Evolutionary conservation across 2,113 vertebrate species (phyloP).

Genomic region (Lates calcarifer): DNA sequence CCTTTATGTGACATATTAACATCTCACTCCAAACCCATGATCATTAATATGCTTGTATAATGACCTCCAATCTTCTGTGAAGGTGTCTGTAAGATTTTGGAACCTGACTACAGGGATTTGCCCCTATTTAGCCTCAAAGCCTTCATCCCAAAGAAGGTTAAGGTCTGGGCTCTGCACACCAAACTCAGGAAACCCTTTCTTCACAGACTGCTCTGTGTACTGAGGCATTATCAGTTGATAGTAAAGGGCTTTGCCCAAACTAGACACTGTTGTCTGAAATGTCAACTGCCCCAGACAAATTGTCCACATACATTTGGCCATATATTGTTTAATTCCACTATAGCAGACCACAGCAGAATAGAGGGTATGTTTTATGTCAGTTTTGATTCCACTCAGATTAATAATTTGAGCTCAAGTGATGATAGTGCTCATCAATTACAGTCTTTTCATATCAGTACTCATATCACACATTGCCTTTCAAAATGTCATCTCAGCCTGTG

Average conservation of each 20-base stretch:
- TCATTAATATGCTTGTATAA: background rate
- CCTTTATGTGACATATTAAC: background rate
- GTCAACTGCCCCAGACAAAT: too few relatives aligned
- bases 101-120: too few relatives aligned
- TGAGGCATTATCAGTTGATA: too few relatives aligned
- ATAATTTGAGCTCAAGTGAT: background rate
- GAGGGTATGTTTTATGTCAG: background rate
- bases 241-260: too few relatives aligned
- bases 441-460: background rate
- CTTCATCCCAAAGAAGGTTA: too few relatives aligned
- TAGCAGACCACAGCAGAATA: background rate
- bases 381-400: background rate
- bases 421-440: background rate
- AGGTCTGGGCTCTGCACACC: too few relatives aligned
- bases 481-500: constrained; percentile 10
- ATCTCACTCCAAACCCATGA: background rate
- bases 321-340: too few relatives aligned
- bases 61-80: background rate
- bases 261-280: too few relatives aligned
- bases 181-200: too few relatives aligned
- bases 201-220: too few relatives aligned
- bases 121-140: too few relatives aligned
- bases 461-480: constrained; percentile 1
- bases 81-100: background rate
- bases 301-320: background rate